Evolutionary conservation across 2,113 vertebrate species (phyloP), one percentile per base, ranked within the genome.

Genomic region (Rhipidura dahli): DNA sequence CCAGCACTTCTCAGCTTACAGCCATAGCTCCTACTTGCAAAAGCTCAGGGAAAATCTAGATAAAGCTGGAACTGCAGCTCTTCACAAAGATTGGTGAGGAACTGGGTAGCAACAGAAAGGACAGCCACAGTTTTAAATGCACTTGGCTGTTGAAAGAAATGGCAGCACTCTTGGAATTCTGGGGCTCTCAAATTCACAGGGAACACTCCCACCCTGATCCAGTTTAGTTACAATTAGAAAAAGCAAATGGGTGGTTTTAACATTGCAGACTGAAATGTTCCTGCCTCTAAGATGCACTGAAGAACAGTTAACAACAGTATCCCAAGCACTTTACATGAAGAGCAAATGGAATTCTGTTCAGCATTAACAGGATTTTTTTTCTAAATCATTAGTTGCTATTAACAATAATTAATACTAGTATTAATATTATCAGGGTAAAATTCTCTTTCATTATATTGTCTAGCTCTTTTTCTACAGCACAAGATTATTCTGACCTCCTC

Each of bases 1-100:
- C 92, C 77, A 94, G 95, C 89, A 59, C 66, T 89, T 92, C 83
- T 83, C 87, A 79, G 92, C 90, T 94, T 94, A 80, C 47, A 87
- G 94, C 93, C 88, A 93, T 94, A 95, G 92, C 88, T 96, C 75
- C 86, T 91, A 77, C 81, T 96, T 82, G 88, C 72, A 94, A 89
- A 97, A 93, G 76, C 94, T 86, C 88, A 79, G 45, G 83, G 80
- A 82, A 93, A 93, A 97, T 83, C 77, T 59, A 96, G 96, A 95
- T 93, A 80, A 95, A 94, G 90, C 83, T 82, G 66, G 47, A 81
- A 70, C 73, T 91, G 69, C 60, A 51, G 71, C 66, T 90, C 80
- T 61, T 90, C 42, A 37, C 91, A 89, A 78, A 95, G 81, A 83
- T 1, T 54, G 86, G 59, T 54, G 72, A 89, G 70, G 91, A 91